Evolutionary conservation across 2,888 invertebrate species (phyloP), one percentile per base, ranked within the genome.

Genomic region (Drosophila fungiperda): DNA sequence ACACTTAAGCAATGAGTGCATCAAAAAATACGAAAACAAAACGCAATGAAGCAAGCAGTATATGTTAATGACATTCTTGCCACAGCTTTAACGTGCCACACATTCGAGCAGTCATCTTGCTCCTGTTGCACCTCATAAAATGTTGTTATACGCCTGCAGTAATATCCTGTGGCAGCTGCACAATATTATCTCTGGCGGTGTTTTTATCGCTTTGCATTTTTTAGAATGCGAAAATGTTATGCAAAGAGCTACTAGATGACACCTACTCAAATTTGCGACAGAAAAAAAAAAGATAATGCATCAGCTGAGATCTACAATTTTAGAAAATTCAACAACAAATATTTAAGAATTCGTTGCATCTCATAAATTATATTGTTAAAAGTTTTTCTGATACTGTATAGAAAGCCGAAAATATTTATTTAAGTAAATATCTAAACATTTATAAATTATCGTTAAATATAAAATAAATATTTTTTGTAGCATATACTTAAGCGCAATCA

Each of bases 11-110:
- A 42, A 38, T 20, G 40, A n/a, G 36, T 50, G 64, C 55, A 52
- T 60, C 60, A 49, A 42, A 60, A 76, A 66, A 64, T 55, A 36
- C 23, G 71, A 71, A 75, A 78, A 65, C 73, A 60, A 78, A 73
- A 73, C 78, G 68, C 81, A 76, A 73, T 80, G 79, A 76, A 73
- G 81, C 73, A 68, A 70, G 65, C 68, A 52, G 69, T 87, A 83
- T 87, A 79, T 72, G 77, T 77, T 80, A 85, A 87, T 81, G 83
- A 75, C 71, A 68, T 67, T 45, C 45, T 20, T 61, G 64, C 58
- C 81, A n/a, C 68, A 60, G 38, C 73, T 40, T 50, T 32, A 69
- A 38, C 66, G 33, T 58, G 73, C 61, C 70, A 69, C 62, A 38
- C 23, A 55, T 40, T 55, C 29, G 15, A 45, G 23, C 4, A 45